phyloP scores from a whole-genome alignment of 2,888 invertebrate species.

The Acholoe squamosa region DNA sequence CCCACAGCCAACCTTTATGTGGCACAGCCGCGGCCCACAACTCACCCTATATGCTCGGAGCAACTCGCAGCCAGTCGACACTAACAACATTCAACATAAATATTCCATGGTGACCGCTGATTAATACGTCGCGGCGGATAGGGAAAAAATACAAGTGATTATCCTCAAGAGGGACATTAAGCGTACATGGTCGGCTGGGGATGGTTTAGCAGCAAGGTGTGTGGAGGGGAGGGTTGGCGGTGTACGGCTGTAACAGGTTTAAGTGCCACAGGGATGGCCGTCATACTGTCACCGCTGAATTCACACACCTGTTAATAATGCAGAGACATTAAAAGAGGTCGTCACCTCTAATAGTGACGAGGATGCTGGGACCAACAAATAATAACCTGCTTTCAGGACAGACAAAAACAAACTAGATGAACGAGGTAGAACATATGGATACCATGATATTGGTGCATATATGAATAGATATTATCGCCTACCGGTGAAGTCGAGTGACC shows the following conservation, averaged over 20 bases:
- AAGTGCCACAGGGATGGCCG: neutral
- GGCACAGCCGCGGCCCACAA: neutral
- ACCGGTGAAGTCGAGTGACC: too few relatives aligned
- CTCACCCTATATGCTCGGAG: neutral
- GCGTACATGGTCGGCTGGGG: neutral
- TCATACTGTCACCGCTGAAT: too few relatives aligned
- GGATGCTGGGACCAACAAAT: neutral
- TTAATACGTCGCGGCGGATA: neutral
- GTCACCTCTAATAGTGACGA: neutral
- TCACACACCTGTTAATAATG: too few relatives aligned
- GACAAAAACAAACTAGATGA: too few relatives aligned
- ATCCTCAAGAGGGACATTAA: neutral
- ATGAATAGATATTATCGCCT: too few relatives aligned
- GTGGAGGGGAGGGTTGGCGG: neutral
- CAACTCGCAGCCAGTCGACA: neutral
- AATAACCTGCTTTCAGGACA: too few relatives aligned
- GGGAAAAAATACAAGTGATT: conserved; percentile 1
- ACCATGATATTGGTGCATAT: too few relatives aligned
- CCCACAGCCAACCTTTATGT: neutral
- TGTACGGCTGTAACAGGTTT: neutral
- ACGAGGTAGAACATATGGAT: too few relatives aligned
- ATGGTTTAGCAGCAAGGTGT: neutral
- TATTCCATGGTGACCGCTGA: conserved; percentile 21
- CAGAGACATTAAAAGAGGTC: too few relatives aligned
- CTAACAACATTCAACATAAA: conserved; percentile 38